Evolutionary conservation across 2,113 vertebrate species (phyloP).

Genomic region (Myotis lucifugus): DNA sequence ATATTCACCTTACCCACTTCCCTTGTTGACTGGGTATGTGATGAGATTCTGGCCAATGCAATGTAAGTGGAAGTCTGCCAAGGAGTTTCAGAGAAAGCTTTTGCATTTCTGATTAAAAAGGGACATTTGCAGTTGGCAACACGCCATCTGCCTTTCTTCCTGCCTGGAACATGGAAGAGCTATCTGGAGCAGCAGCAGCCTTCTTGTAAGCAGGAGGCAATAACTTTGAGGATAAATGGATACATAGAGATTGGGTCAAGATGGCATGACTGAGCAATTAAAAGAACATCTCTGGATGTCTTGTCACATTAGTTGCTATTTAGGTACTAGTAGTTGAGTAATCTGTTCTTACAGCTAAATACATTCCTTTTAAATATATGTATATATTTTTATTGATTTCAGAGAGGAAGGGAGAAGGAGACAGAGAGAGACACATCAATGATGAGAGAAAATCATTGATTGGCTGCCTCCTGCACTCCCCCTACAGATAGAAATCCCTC

Average conservation of each 20-base stretch:
- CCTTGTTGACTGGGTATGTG: neutral
- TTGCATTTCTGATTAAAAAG: conserved; percentile 10
- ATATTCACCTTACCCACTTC: neutral
- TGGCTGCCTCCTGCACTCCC: no score
- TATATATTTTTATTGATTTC: no score
- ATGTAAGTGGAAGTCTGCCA: neutral
- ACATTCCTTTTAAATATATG: no score
- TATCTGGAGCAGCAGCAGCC: neutral
- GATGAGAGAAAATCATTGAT: no score
- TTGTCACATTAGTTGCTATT: neutral
- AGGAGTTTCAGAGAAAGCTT: neutral
- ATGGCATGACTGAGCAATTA: neutral
- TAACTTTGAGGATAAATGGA: neutral
- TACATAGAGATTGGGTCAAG: neutral
- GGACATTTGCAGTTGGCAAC: neutral
- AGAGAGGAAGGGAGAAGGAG: no score
- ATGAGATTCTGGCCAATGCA: neutral
- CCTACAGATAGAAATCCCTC: no score
- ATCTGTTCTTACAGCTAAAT: no score
- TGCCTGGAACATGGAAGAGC: neutral
- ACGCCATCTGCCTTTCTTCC: neutral
- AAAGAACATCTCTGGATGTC: conserved; percentile 20
- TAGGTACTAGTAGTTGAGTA: neutral
- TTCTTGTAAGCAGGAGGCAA: neutral
- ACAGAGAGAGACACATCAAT: no score